Evolutionary conservation across 2,797 vertebrate genomes (phyloP).

Genomic region (Bufotes viridis): DNA sequence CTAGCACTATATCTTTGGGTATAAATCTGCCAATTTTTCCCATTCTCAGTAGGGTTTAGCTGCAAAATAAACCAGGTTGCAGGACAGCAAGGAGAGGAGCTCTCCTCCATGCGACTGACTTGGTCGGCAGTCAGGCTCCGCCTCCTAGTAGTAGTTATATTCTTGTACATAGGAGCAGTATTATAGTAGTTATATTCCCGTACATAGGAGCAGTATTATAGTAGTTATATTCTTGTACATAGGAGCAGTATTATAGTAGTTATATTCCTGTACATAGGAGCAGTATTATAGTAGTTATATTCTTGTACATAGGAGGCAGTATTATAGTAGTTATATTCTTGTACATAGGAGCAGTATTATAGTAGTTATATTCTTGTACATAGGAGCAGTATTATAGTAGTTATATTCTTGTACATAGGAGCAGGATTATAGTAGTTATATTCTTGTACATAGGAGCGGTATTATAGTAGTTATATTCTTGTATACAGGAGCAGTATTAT

Average conservation of each 20-base stretch:
- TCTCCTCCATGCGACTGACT: no score
- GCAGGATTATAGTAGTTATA: slow-evolving; percentile 3
- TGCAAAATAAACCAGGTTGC: no score
- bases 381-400: neutral
- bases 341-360: neutral
- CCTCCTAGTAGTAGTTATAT: slow-evolving; percentile 4
- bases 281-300: neutral
- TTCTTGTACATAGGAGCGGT: neutral
- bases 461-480: slow-evolving; percentile 4
- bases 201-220: no score
- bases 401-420: neutral
- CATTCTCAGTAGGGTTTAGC: no score
- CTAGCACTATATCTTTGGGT: no score
- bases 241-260: no score
- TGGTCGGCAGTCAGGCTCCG: no score
- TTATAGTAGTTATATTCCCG: neutral
- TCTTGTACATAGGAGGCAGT: neutral
- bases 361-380: neutral
- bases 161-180: neutral
- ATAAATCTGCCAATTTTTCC: no score
- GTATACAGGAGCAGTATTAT: no score
- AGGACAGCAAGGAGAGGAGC: no score
- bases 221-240: no score
- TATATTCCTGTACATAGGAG: no score
- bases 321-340: slow-evolving; percentile 7